These are phyloP conservation scores for Caenorhabditis japonica DNA, from an alignment of 2,888 invertebrate species.

Conservation along the genomic window DNA sequence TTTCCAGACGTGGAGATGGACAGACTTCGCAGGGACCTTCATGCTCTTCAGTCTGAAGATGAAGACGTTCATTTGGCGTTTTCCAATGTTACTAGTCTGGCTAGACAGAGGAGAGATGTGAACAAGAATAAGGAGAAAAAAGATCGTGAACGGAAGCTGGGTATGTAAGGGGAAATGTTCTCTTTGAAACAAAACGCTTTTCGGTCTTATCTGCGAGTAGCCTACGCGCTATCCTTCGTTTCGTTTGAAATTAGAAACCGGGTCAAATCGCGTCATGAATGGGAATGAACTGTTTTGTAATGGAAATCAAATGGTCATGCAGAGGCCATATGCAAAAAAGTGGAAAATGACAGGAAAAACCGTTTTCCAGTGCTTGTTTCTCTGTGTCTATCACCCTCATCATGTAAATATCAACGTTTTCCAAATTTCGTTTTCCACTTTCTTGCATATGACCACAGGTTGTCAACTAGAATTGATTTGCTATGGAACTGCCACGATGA, in stretches of 20 bases:
- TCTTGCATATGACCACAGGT: no score
- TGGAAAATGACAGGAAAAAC: no score
- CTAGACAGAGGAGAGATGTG: constrained; percentile 37
- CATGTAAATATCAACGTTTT: no score
- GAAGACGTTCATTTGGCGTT: constrained; percentile 7
- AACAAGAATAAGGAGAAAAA: constrained; percentile 40
- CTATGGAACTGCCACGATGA: no score
- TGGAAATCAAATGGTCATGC: no score
- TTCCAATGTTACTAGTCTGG: constrained; percentile 9
- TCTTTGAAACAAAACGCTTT: no score
- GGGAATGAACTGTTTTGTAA: no score
- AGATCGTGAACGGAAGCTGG: constrained; percentile 33
- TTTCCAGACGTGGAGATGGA: constrained; percentile 63
- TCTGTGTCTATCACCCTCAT: no score
- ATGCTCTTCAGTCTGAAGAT: constrained; percentile 43
- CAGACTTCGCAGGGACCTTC: constrained; percentile 46
- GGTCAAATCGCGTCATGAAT: constrained; percentile 55
- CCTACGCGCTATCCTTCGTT: constrained; percentile 7
- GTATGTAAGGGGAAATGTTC: constrained; percentile 18
- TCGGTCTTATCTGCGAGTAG: constrained; percentile 16
- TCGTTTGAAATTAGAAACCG: constrained; percentile 24
- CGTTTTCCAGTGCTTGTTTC: no score
- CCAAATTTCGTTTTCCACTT: no score
- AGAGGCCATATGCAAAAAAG: no score
- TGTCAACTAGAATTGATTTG: no score